Conservation (phyloP, 2,888 invertebrate species). For the Hirtodrosophila trivittata region DNA sequence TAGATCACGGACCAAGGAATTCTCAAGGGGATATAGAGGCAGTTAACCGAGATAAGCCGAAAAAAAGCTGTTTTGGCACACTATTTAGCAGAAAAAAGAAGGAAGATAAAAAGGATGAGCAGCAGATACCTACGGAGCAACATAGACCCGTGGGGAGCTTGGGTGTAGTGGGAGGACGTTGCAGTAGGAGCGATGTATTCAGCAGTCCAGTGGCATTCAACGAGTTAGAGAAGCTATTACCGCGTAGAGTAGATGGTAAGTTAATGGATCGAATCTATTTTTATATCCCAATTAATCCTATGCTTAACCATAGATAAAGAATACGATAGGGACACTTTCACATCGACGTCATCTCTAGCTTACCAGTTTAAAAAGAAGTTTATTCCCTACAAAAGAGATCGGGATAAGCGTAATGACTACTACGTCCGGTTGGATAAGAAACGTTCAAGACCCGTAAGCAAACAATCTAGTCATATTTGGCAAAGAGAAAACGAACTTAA, state of each 20-base stretch:
- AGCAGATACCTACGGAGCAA: too few species aligned
- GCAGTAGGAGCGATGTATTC: too few species aligned
- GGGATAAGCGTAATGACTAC: conserved; percentile 24
- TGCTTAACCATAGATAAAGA: not conserved
- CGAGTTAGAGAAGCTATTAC: too few species aligned
- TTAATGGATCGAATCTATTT: too few species aligned
- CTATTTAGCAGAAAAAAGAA: conserved; percentile 26
- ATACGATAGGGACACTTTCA: conserved; percentile 19
- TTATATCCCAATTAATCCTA: not conserved
- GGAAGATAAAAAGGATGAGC: too few species aligned
- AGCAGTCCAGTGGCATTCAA: too few species aligned
- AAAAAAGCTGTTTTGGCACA: conserved; percentile 16
- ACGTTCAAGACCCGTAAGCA: conserved; percentile 1
- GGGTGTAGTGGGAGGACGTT: too few species aligned
- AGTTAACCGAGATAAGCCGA: too few species aligned
- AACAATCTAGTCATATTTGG: conserved; percentile 31
- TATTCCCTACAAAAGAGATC: conserved; percentile 35
- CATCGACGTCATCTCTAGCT: conserved; percentile 71
- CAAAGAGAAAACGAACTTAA: conserved; percentile 14
- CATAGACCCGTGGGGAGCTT: too few species aligned
- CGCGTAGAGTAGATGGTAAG: too few species aligned
- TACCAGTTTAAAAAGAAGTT: conserved; percentile 64
- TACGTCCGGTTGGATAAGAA: conserved; percentile 37
- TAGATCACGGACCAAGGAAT: not conserved
- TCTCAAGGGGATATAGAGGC: too few species aligned